A percentile compares a stretch with the other conserved stretches of the same genome.
Evolutionary conservation across 2,797 vertebrate species (phyloP).

Genomic region (Rhinella marina): DNA sequence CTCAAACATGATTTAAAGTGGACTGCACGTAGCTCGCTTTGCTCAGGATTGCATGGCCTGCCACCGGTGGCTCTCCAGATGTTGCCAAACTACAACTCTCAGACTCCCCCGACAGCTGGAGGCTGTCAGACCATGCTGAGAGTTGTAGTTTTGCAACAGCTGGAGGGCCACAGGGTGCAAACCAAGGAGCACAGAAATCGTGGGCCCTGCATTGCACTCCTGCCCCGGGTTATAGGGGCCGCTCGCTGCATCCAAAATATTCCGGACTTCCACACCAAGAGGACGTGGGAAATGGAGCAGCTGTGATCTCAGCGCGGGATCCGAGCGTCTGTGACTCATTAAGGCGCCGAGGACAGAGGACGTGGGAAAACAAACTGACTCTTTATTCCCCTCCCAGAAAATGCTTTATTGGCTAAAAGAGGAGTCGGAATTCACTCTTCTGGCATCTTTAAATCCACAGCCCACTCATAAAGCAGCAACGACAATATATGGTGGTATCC

Average conservation of each 20-base stretch:
- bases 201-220: too few relatives aligned
- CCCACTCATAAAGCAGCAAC: constrained; percentile 30
- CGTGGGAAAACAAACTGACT: constrained; percentile 64
- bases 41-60: background rate
- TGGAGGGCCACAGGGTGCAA: background rate
- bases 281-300: constrained; percentile 57
- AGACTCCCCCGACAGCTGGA: too few relatives aligned
- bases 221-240: background rate
- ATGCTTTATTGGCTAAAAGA: constrained; percentile 38
- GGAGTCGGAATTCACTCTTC: constrained; percentile 31
- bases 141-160: too few relatives aligned
- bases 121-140: background rate
- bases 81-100: too few relatives aligned
- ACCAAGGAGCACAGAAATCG: background rate
- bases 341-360: constrained; percentile 53
- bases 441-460: constrained; percentile 45
- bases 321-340: constrained; percentile 64
- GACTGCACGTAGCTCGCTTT: background rate
- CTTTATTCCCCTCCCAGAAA: constrained; percentile 50
- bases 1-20: background rate
- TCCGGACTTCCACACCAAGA: constrained; percentile 16
- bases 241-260: constrained; percentile 12
- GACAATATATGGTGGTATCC: constrained; percentile 13
- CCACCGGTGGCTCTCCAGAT: background rate
- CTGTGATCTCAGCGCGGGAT: constrained; percentile 29